Base-by-base conservation (phyloP, 2,797 vertebrate species). In the Cuculus canorus region DNA sequence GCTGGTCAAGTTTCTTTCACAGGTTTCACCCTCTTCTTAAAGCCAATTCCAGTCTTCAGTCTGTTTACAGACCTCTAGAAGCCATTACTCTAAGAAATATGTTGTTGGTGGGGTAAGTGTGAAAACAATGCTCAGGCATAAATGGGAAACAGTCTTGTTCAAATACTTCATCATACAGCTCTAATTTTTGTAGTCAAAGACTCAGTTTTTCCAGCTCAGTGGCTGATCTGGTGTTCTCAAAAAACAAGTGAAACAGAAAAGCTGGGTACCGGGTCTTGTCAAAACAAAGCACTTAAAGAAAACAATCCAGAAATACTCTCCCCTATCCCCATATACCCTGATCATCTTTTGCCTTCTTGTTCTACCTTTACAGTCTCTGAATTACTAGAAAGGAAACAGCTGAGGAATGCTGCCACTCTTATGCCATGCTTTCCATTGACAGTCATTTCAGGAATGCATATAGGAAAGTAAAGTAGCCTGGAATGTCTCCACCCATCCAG, bases 381-480 rank as follows among this genome's bases (percentile, higher is more conserved):
- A 95, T 86, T 82, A 94, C 91, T 97, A 97, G 96, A 98, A 98
- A 98, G 97, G 94, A 98, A 98, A 98, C 98, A 99, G 98, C 98
- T 99, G 98, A 98, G 98, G 98, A 99, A 99, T 98, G 98, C 97
- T 97, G 98, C 97, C 97, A 96, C 96, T 97, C 96, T 97, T 98
- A 98, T 97, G 97, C 98, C 98, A 98, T 90, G 98, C 98, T 99
- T 99, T 99, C 98, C 98, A 98, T 45, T 94, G 95, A 98, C 96
- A 98, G 98, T 98, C 98, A 98, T 98, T 98, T 97, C 97, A 98
- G 98, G 98, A 99, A 99, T 99, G 98, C 96, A 97, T 80, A 75
- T 69, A 96, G 96, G 90, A 98, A 97, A 97, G 98, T 97, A 97
- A 98, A 98, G 94, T 95, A 98, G 97, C 77, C 82, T 96, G 98